Base-by-base conservation (phyloP, 35 echinoderm and acorn worm genomes). In the Apostichopus japonicus region DNA sequence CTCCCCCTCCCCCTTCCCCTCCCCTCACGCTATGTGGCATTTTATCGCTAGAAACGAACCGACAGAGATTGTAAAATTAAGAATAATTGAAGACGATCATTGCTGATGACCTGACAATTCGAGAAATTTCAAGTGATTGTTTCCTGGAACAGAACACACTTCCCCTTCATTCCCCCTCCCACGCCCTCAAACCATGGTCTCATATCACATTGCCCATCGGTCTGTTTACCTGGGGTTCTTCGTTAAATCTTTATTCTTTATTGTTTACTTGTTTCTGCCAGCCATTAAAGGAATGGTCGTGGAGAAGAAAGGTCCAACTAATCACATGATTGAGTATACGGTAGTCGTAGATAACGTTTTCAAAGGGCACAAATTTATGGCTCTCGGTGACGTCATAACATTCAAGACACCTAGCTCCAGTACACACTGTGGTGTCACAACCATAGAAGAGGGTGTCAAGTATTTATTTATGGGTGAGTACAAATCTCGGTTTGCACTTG, bases 311-410 rank as follows among this genome's bases (percentile, higher is more conserved):
- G 5, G 4, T 15, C 54, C n/a, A 22, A 57, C 21, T 8, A 55
- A 73, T 73, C 71, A 58, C 81, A 84, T 84, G 81, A 84, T 84
- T 10, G 81, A 84, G 53, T 84, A 84, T 51, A 57, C 16, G 6
- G 54, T 84, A 8, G 54, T 54, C 54, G 23, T 84, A 24, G 81
- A 84, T 21, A 84, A 57, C 51, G 81, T 84, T 16, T 84, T 84
- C 54, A 84, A 84, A 24, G 81, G 81, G 27, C 54, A 54, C 8
- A 84, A 84, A 10, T 24, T 57, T 17, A 53, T 84, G 16, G 57
- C 54, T 52, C 19, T 59, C 6, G 81, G 81, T 58, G 81, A 84
- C 54, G 57, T 57, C 4, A 58, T 58, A 15, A 58, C 24, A 6
- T 59, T 84, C 57, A 84, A 84, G 55, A 84, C 81, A 8, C 10